A percentile compares a stretch with the other conserved stretches of the same genome.
phyloP scores from a whole-genome alignment of 2,113 vertebrate species.

The Cervus canadensis region DNA sequence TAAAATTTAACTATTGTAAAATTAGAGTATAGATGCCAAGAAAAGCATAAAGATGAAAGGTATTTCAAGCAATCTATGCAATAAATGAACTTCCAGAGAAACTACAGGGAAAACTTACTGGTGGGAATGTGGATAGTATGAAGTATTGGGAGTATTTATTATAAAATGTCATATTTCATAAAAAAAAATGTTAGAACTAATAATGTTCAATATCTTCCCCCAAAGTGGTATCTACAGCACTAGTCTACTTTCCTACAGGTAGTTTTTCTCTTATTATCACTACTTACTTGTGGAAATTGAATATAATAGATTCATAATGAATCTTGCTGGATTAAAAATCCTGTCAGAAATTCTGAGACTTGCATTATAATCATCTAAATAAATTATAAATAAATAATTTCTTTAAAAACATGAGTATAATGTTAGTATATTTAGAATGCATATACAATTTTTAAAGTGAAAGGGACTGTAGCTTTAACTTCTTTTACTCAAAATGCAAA shows the following conservation, averaged over 20 bases:
- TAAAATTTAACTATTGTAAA: conserved; percentile 65
- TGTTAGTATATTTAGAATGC: background rate
- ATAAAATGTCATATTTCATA: background rate
- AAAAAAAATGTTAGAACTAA: background rate
- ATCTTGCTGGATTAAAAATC: background rate
- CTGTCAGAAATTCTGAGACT: background rate
- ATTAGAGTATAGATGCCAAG: conserved; percentile 50
- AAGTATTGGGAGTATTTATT: background rate
- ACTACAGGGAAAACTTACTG: fast-evolving
- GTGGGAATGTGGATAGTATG: background rate
- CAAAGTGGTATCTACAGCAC: background rate
- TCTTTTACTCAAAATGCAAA: background rate
- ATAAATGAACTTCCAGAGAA: conserved; percentile 41
- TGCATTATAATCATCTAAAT: background rate
- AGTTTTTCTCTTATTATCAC: background rate
- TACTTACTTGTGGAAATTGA: background rate
- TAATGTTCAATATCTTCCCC: background rate
- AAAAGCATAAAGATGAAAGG: conserved; percentile 5
- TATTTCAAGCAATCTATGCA: background rate
- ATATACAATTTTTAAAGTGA: background rate
- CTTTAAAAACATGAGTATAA: background rate
- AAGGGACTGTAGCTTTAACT: background rate
- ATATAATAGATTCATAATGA: background rate
- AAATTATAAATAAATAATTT: background rate
- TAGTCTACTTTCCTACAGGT: background rate